phyloP scores from a whole-genome alignment of 2,888 invertebrate genomes.

The Meteorus colon region DNA sequence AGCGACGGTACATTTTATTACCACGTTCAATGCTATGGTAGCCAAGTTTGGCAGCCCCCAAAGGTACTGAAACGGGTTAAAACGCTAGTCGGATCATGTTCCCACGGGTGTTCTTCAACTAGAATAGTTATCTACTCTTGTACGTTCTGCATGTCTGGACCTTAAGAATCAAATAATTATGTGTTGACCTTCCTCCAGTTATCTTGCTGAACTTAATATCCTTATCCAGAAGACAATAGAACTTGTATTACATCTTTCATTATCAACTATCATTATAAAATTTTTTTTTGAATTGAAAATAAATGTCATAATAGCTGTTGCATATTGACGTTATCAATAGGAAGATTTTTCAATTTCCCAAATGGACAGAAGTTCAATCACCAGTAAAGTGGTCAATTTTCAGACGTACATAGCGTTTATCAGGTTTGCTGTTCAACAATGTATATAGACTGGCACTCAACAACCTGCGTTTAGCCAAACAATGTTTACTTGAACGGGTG shows the following conservation, averaged over 20 bases:
- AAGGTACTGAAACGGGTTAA: conserved; percentile 47
- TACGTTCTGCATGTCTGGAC: conserved; percentile 55
- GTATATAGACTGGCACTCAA: conserved; percentile 28
- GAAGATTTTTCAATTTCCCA: conserved; percentile 35
- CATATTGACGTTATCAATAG: not conserved
- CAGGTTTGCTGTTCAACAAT: not conserved
- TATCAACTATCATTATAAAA: not conserved
- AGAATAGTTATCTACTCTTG: conserved; percentile 59
- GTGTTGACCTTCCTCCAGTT: conserved; percentile 59
- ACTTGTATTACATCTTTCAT: not conserved
- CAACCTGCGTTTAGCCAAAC: conserved; percentile 55
- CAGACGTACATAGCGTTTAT: conserved; percentile 19
- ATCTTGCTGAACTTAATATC: not conserved
- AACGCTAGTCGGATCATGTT: conserved; percentile 52
- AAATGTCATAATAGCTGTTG: not conserved
- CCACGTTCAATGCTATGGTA: conserved; percentile 52
- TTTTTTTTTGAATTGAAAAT: not conserved
- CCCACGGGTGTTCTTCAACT: conserved; percentile 62
- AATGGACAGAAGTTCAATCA: conserved; percentile 33
- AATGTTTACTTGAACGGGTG: conserved; percentile 61
- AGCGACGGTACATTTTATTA: conserved; percentile 59
- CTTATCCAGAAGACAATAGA: not conserved
- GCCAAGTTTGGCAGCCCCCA: conserved; percentile 46
- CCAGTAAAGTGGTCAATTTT: conserved; percentile 36
- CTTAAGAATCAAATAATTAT: conserved; percentile 65